phyloP scores from a whole-genome alignment of 2,113 vertebrate genomes.

The Lanius collurio region DNA sequence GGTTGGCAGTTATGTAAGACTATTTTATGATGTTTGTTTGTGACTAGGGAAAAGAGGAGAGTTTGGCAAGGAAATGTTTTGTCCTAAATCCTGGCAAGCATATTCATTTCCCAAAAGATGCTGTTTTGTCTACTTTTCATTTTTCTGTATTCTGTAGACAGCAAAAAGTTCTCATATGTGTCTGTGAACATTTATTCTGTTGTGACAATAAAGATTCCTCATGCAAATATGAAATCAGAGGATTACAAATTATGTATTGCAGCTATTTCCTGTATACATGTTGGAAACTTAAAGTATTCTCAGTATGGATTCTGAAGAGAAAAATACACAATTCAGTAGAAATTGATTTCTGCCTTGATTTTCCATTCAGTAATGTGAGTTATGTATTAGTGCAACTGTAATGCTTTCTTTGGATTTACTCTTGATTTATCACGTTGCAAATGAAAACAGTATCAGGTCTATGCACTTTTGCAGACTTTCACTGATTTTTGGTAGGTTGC shows the following conservation, averaged over 20 bases:
- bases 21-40: slow-evolving; percentile 3
- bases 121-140: background rate
- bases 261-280: background rate
- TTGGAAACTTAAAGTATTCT: background rate
- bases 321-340: background rate
- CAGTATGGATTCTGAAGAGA: background rate
- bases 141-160: background rate
- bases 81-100: background rate
- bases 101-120: background rate
- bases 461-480: background rate
- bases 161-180: background rate
- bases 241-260: background rate
- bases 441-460: background rate
- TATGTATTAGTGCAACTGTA: background rate
- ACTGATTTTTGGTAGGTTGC: background rate
- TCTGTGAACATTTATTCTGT: background rate
- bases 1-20: background rate
- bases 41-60: background rate
- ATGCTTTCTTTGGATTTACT: background rate
- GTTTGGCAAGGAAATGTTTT: background rate
- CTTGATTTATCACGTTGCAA: background rate
- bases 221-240: background rate
- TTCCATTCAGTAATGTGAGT: background rate
- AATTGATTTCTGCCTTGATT: background rate
- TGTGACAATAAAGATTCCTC: background rate